Base-by-base conservation (phyloP, 2,797 vertebrate species). In the Tiaroga cobitis region DNA sequence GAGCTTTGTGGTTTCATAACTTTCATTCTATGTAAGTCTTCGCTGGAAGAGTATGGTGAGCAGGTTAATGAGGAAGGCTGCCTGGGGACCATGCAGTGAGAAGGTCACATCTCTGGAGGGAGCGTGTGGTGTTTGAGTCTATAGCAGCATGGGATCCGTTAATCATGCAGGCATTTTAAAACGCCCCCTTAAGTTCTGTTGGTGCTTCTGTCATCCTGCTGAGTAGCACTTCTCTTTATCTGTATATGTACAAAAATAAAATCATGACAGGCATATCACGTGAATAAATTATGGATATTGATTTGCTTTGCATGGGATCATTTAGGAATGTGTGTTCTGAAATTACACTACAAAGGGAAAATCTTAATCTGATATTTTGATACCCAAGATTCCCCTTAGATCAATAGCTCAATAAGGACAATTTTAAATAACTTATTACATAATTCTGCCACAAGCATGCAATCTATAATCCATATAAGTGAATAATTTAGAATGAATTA, bases 31-130 rank as follows among this genome's bases (percentile, higher is more conserved):
- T 86, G 81, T 32, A 77, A 56, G 68, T 34, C 19, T 83, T 37
- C 8, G 5, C 65, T 87, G 68, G 69, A 51, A 73, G 68, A 80
- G 26, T 84, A 69, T 87, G 81, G 80, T 83, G 63, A 72, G 56
- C 68, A 59, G 79, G 65, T 72, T 86, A 78, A 86, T 84, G 88
- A 87, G 77, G 49, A 69, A 89, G 77, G 56, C 59, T 81, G 88
- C 85, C 75, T 83, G 84, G 89, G 87, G 86, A 87, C 74, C 73
- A 39, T 39, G 39, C 39, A 49, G 85, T 59, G 82, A 87, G 83
- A 90, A 89, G 88, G 89, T 90, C 88, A 91, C 80, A 41, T 86
- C 87, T 89, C 89, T 69, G 69, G 84, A 79, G 85, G 82, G 74
- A 81, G 67, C 10, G 70, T 75, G 79, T 77, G 85, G 83, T 80